A percentile compares a stretch with the other conserved stretches of the same genome.
Conservation (phyloP, 2,888 invertebrate genomes). For the Rhagonycha fulva region DNA sequence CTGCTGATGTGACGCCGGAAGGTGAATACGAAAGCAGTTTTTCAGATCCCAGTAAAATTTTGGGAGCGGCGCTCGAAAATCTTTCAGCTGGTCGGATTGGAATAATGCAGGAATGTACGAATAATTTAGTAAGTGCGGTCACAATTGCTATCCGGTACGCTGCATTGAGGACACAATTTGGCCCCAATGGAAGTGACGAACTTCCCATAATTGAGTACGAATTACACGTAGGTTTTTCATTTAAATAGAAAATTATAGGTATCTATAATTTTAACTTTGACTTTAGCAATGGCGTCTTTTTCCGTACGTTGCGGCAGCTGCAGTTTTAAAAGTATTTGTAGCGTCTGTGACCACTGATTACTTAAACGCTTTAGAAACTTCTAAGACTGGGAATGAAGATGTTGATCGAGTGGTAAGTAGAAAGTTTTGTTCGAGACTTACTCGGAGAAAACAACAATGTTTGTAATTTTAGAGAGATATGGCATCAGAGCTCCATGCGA, state of each 20-base stretch:
- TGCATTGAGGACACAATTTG: constrained; percentile 78
- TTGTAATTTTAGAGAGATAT: constrained; percentile 61
- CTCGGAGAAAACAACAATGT: neutral
- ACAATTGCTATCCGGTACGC: constrained; percentile 82
- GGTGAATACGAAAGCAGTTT: constrained; percentile 90
- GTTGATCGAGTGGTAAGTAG: constrained; percentile 46
- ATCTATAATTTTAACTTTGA: constrained; percentile 13
- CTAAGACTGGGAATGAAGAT: constrained; percentile 40
- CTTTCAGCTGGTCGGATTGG: constrained; percentile 83
- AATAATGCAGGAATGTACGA: constrained; percentile 69
- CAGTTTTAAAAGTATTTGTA: constrained; percentile 68
- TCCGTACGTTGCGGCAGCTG: constrained; percentile 74
- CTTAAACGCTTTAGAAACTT: constrained; percentile 69
- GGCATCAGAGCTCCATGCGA: constrained; percentile 72
- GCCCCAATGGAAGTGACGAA: constrained; percentile 60
- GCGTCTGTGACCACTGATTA: constrained; percentile 68
- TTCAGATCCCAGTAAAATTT: constrained; percentile 82
- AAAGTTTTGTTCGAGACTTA: neutral
- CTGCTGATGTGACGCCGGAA: constrained; percentile 85
- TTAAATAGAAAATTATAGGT: neutral
- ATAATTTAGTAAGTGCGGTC: constrained; percentile 72
- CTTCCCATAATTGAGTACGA: constrained; percentile 83
- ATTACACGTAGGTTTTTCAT: constrained; percentile 66
- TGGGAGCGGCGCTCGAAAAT: constrained; percentile 85
- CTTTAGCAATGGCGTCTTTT: constrained; percentile 81